These are phyloP conservation scores for Butastur rufipennis DNA, from an alignment of 2,113 vertebrate species.

Conservation along the genomic window DNA sequence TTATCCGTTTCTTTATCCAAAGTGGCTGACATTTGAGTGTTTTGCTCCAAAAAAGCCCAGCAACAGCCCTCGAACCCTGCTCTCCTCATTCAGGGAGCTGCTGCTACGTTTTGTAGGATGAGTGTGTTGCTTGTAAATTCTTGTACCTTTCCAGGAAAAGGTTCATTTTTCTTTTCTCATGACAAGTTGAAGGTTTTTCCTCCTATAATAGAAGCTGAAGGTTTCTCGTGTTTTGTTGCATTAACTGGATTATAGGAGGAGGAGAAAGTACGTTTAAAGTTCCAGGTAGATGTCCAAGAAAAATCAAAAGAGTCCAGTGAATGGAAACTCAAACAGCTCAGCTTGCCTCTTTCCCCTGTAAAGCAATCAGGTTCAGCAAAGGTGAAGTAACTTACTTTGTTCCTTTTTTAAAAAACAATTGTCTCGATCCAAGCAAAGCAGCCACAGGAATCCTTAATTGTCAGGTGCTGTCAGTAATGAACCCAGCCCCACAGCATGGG, in stretches of 20 bases:
- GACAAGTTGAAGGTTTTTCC: neutral
- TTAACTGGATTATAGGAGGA: neutral
- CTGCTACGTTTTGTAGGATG: neutral
- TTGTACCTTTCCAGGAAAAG: neutral
- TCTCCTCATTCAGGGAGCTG: neutral
- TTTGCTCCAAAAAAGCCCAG: neutral
- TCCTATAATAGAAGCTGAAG: neutral
- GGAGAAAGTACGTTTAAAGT: neutral
- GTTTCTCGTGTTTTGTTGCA: neutral
- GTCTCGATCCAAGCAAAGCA: neutral
- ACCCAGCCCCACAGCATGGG: neutral
- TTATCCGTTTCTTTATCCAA: neutral
- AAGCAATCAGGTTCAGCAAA: conserved; percentile 41
- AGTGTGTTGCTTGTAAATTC: neutral
- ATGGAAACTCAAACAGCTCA: conserved; percentile 11
- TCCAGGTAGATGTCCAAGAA: conserved; percentile 23
- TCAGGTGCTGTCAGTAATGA: neutral
- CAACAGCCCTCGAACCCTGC: neutral
- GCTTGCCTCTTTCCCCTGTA: conserved; percentile 21
- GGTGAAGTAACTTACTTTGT: neutral
- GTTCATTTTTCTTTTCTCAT: neutral
- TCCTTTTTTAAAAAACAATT: conserved; percentile 24
- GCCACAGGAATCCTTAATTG: neutral
- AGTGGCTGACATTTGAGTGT: neutral
- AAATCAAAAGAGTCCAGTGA: conserved; percentile 51